Evolutionary conservation across 2,797 vertebrate species (phyloP).

Genomic region (Schizothorax lantsangensis): DNA sequence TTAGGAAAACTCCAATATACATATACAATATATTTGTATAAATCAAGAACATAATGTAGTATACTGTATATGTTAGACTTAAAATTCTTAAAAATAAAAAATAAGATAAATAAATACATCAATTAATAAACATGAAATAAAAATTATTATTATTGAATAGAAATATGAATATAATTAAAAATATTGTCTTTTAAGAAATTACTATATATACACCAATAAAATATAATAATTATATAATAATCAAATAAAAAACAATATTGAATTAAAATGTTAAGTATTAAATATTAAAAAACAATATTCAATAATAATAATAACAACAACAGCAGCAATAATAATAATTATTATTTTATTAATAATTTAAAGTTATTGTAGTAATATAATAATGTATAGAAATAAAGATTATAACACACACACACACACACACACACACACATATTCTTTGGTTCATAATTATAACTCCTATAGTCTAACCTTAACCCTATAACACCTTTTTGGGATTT

Average conservation of each 20-base stretch:
- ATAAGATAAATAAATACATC: no score
- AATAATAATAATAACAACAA: background rate
- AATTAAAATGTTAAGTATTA: no score
- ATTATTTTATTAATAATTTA: background rate
- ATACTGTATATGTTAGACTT: no score
- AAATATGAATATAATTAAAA: background rate
- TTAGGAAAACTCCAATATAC: no score
- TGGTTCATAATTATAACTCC: background rate
- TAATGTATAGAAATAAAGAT: background rate
- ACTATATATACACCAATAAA: background rate
- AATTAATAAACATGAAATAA: background rate
- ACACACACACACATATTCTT: background rate
- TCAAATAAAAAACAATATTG: no score
- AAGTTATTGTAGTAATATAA: background rate
- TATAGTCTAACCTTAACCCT: background rate
- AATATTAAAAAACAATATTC: background rate
- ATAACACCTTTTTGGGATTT: background rate
- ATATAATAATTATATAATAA: no score
- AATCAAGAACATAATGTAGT: no score
- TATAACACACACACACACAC: background rate
- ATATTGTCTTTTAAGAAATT: background rate
- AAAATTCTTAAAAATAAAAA: background rate
- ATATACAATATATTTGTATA: no score
- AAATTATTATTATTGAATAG: background rate
- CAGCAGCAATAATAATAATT: background rate